Evolutionary conservation across 1,140 invertebrate species (phyloP), one percentile per base, ranked within the genome.

Genomic region (Drosophila eugracilis): DNA sequence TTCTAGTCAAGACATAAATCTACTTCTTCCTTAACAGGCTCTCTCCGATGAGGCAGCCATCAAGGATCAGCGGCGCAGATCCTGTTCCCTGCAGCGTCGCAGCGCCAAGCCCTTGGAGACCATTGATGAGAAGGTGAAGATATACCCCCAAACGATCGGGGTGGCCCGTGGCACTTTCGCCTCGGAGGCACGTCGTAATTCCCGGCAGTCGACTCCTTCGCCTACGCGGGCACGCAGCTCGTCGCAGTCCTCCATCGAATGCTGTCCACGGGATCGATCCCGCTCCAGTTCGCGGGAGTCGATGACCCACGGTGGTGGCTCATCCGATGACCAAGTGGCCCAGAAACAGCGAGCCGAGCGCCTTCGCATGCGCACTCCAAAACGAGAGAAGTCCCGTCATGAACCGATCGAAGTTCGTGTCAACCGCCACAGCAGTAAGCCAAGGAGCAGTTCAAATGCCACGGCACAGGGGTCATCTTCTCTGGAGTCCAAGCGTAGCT

Each of bases 251-350:
- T 91, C 90, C 2, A 67, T 89, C 5, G 90, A 91, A 49, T 90
- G 90, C 58, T 90, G 78, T 73, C 89, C 85, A 0, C 88, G 86
- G 0, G 86, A 83, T n/a, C 80, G 90, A 5, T 91, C 90, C 1
- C 89, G 90, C 14, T 91, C 89, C 37, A 91, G 89, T 41, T 91
- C 89, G 6, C 76, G 85, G 10, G 89, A 91, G 19, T 91, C 89
- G 0, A 75, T 75, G 52, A 63, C 79, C 3, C 89, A 91, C 1
- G 78, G 84, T 6, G 81, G 80, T n/a, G 80, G 72, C 15, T 91
- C 89, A 0, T 91, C 89, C 4, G 89, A 85, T 2, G 89, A 91
- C 9, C 84, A 88, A 30, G 1, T 42, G 41, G 65, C 47, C 26
- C 59, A 12, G 39, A 88, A 78, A 21, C 83, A 84, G 9, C 70